phyloP scores from a whole-genome alignment of 1,140 invertebrate genomes.

The Drosophila setifemur region DNA sequence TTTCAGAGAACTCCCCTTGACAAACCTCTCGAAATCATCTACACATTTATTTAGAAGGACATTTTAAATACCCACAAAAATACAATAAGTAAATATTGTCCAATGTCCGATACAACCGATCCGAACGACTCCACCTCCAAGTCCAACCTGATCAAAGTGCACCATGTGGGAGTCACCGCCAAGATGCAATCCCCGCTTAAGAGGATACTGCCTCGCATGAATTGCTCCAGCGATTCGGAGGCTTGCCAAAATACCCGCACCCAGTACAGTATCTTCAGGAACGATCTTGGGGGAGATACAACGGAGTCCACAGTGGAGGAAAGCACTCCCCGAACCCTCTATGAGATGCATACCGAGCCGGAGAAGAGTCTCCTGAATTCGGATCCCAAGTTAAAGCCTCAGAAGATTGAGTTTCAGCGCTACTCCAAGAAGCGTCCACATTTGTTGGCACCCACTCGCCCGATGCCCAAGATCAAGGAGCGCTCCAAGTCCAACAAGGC shows the following conservation, averaged over 20 bases:
- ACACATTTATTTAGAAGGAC: too few species aligned
- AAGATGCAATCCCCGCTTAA: slow-evolving; percentile 68
- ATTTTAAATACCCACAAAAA: not conserved
- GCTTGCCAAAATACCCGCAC: slow-evolving; percentile 27
- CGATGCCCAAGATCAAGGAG: not conserved
- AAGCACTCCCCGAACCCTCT: slow-evolving; percentile 41
- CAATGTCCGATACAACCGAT: slow-evolving; percentile 66
- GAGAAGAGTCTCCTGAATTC: slow-evolving; percentile 17
- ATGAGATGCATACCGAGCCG: slow-evolving; percentile 63
- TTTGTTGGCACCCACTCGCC: slow-evolving; percentile 21
- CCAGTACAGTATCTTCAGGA: slow-evolving; percentile 58
- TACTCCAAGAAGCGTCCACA: slow-evolving; percentile 45
- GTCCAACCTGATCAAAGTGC: slow-evolving; percentile 67
- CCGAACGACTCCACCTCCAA: slow-evolving; percentile 48
- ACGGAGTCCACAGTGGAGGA: slow-evolving; percentile 34
- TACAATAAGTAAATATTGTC: too few species aligned
- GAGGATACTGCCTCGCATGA: slow-evolving; percentile 45
- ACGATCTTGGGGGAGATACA: slow-evolving; percentile 35
- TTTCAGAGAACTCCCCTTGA: too few species aligned
- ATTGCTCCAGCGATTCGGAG: slow-evolving; percentile 65
- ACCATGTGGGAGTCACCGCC: slow-evolving; percentile 77
- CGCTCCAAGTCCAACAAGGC: slow-evolving; percentile 3
- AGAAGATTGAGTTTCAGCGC: slow-evolving; percentile 75
- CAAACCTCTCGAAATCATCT: too few species aligned
- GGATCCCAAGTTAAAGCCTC: slow-evolving; percentile 28